These are phyloP conservation scores for Coelopa pilipes DNA, from an alignment of 2,888 invertebrate species.

Conservation along the genomic window DNA sequence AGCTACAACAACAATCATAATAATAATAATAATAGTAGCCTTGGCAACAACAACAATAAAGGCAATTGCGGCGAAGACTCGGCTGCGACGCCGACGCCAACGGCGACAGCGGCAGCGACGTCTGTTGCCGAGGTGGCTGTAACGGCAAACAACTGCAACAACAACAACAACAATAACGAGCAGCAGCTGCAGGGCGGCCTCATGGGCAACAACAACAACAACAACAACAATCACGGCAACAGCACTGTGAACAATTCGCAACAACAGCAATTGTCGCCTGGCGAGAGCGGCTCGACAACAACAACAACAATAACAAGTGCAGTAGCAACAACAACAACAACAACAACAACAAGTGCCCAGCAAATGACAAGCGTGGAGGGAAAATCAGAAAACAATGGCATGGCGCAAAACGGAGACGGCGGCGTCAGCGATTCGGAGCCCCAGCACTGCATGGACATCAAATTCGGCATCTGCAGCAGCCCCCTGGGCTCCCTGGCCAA, in stretches of 20 bases:
- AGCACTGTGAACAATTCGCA: slow-evolving; percentile 49
- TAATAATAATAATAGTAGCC: slow-evolving; percentile 36
- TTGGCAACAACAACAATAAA: slow-evolving; percentile 54
- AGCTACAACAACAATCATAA: slow-evolving; percentile 56
- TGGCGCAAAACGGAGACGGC: slow-evolving; percentile 45
- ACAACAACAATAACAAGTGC: slow-evolving; percentile 44
- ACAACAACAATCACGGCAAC: slow-evolving; percentile 38
- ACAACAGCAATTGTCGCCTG: slow-evolving; percentile 36
- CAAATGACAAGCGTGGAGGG: slow-evolving; percentile 53
- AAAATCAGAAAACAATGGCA: slow-evolving; percentile 42
- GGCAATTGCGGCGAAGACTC: too few species aligned
- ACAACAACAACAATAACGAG: slow-evolving; percentile 12
- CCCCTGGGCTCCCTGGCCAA: slow-evolving; percentile 57
- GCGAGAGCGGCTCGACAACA: slow-evolving; percentile 25
- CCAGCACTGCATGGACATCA: slow-evolving; percentile 59
- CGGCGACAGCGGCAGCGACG: slow-evolving; percentile 20
- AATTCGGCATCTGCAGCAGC: slow-evolving; percentile 60
- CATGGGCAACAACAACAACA: slow-evolving; percentile 43
- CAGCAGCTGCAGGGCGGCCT: slow-evolving; percentile 33
- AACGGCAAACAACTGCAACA: slow-evolving; percentile 37
- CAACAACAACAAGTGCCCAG: slow-evolving; percentile 38
- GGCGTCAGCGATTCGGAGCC: slow-evolving; percentile 58
- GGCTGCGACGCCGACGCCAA: not conserved
- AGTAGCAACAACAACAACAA: slow-evolving; percentile 44
- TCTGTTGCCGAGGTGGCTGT: slow-evolving; percentile 40